A percentile compares a stretch with the other conserved stretches of the same genome.
phyloP scores from a whole-genome alignment of 2,797 vertebrate species.

The Capromys pilorides region DNA sequence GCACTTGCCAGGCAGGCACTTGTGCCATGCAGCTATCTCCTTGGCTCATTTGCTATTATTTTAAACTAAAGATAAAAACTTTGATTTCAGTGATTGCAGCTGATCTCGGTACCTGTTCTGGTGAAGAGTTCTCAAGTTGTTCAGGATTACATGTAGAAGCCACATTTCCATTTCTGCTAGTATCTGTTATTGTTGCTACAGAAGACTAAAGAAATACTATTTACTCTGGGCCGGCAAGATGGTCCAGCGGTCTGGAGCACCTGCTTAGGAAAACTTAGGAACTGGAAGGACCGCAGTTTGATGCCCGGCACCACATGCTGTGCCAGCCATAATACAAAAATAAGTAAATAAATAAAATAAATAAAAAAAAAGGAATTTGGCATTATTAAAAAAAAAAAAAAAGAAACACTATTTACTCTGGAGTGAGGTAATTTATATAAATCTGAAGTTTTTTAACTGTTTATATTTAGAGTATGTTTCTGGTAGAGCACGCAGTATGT shows the following conservation, averaged over 20 bases:
- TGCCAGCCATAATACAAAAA: too few species aligned
- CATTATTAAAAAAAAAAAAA: too few species aligned
- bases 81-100: constrained; percentile 41
- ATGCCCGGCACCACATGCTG: too few species aligned
- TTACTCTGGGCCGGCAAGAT: too few species aligned
- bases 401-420: background rate
- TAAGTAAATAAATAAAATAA: too few species aligned
- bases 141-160: background rate
- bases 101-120: constrained; percentile 1
- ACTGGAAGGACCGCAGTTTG: too few species aligned
- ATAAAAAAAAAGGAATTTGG: too few species aligned
- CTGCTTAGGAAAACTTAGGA: too few species aligned
- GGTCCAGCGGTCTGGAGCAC: too few species aligned
- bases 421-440: background rate
- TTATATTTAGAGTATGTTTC: background rate
- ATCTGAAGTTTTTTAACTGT: background rate
- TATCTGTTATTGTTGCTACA: background rate
- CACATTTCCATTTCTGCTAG: background rate
- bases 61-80: constrained; percentile 23
- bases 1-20: too few species aligned
- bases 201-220: background rate
- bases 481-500: background rate
- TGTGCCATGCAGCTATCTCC: too few species aligned
- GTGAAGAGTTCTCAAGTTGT: background rate
- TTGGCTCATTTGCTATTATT: background rate